Conservation (phyloP, 1,140 invertebrate species). For the Trichomalopsis sarcophagae region DNA sequence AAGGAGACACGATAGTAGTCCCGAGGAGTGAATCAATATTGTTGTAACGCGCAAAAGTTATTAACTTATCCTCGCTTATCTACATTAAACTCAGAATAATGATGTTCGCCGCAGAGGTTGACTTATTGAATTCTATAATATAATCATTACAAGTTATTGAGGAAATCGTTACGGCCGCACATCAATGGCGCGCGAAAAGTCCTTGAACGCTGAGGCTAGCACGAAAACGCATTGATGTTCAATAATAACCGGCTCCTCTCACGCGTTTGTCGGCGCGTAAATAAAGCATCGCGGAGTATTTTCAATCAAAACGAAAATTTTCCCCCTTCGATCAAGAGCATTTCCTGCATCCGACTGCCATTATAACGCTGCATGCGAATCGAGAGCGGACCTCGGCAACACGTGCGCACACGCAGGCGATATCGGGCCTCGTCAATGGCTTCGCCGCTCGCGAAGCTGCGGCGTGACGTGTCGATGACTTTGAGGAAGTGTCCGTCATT, state of each 20-base stretch:
- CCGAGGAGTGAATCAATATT: constrained; percentile 28
- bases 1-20: neutral
- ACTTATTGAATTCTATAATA: constrained; percentile 37
- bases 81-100: constrained; percentile 39
- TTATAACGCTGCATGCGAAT: neutral
- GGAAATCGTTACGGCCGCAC: constrained; percentile 31
- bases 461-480: constrained; percentile 24
- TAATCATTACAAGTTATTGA: constrained; percentile 43
- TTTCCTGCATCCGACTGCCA: neutral
- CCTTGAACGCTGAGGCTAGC: constrained; percentile 29
- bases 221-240: constrained; percentile 8
- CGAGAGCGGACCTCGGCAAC: neutral
- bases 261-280: neutral
- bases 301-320: neutral
- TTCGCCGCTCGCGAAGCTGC: neutral
- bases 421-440: neutral
- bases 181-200: constrained; percentile 10
- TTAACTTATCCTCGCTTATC: constrained; percentile 34
- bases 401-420: neutral
- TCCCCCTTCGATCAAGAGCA: neutral
- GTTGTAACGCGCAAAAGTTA: constrained; percentile 20
- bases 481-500: constrained; percentile 8
- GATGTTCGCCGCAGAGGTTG: constrained; percentile 5
- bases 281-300: neutral
- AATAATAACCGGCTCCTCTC: neutral